Evolutionary conservation across 2,113 vertebrate species (phyloP), one percentile per base, ranked within the genome.

Genomic region (Rynchops niger): DNA sequence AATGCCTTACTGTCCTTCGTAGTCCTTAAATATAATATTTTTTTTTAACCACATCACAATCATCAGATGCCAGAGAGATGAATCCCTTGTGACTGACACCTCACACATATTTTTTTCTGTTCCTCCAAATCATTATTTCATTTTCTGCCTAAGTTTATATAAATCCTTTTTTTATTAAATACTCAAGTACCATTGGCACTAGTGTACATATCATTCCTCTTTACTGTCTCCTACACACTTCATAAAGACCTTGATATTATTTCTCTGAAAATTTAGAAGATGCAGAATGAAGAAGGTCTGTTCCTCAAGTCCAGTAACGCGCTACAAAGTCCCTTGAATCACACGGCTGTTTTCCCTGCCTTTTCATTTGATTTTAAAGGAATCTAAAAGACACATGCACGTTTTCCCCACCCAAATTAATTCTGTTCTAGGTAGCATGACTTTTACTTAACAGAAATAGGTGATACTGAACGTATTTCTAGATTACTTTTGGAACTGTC

Each of bases 141-240:
- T 94, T 96, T 97, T 88, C 78, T 69, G 21, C 34, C 36, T 25
- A 90, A 72, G 74, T 62, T 38, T 73, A 67, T 61, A 82, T 38
- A 94, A 90, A 88, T 81, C 88, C 42, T 36, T 88, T 93, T 93
- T 88, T 70, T 77, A 97, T 94, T 93, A 80, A 80, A 59, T 74
- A 92, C 78, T 80, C 2, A 11, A 50, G 42, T 38, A 50, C 18
- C 49, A 29, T 6, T 78, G 67, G 53, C 55, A 90, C 18, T 15
- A 7, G 23, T 58, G n/a, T 20, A 82, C 36, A 27, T 16, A 45
- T 55, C 52, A 65, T 52, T 77, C 71, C 42, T 90, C 71, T 87
- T 73, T 62, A 45, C 36, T 58, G 42, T 93, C 77, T 88, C 45
- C 63, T 82, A 22, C 55, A 67, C 34, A 45, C 6, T 63, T 78